phyloP scores from a whole-genome alignment of 2,113 vertebrate species.

The Typhlomys cinereus region DNA sequence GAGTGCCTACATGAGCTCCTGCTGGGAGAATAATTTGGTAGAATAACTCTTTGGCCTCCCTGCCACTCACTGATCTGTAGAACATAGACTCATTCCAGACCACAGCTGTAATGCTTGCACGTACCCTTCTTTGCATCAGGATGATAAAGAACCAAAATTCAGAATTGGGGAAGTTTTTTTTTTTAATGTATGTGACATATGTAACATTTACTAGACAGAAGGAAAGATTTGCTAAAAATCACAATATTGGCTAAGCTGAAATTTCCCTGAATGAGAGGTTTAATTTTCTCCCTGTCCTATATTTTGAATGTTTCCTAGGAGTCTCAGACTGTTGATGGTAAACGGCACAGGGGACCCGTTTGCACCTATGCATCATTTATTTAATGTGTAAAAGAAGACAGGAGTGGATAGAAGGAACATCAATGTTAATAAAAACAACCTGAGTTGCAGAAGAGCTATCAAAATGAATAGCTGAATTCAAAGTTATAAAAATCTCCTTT shows the following conservation, averaged over 20 bases:
- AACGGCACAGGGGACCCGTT: conserved; percentile 42
- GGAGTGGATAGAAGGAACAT: conserved; percentile 50
- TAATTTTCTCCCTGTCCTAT: conserved; percentile 46
- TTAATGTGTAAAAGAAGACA: conserved; percentile 57
- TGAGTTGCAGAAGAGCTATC: conserved; percentile 26
- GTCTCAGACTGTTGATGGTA: conserved; percentile 30
- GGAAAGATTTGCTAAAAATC: conserved; percentile 47
- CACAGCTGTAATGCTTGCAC: conserved; percentile 54
- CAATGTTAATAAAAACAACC: conserved; percentile 45
- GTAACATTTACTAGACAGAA: conserved; percentile 7
- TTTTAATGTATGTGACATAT: not conserved
- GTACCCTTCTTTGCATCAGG: conserved; percentile 20
- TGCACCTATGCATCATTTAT: conserved; percentile 19
- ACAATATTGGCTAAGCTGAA: conserved; percentile 54
- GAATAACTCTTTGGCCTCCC: conserved; percentile 34
- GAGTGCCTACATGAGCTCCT: conserved; percentile 47
- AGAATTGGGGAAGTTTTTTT: not conserved
- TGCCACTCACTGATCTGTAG: conserved; percentile 38
- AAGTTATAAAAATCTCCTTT: not conserved
- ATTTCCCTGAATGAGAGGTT: conserved; percentile 27
- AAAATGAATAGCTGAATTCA: not conserved
- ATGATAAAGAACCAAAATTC: conserved; percentile 36
- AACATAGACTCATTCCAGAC: not conserved
- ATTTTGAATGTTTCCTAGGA: conserved; percentile 11
- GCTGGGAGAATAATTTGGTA: conserved; percentile 61